Evolutionary conservation across 2,888 invertebrate species (phyloP), one percentile per base, ranked within the genome.

Genomic region (Clostera curtula): DNA sequence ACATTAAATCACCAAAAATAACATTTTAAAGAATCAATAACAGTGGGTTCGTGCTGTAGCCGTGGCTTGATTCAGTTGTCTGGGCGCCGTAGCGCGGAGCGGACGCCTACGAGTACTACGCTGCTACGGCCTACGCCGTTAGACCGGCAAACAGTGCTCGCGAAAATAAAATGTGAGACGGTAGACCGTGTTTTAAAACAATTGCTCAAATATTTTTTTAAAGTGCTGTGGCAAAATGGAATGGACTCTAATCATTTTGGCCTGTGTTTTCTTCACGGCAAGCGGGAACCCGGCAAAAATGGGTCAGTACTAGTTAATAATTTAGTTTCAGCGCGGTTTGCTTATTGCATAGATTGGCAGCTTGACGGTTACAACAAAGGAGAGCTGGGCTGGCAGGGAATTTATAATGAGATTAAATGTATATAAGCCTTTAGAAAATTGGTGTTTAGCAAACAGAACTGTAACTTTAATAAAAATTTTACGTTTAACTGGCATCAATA

Each of bases 1-100:
- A 54, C 64, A 60, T 71, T 63, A 76, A 77, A 76, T 75, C 57
- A 57, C 74, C 73, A 73, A 80, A 80, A 82, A 82, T 79, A 77
- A 74, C 75, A 76, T 72, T 82, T 72, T 74, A 77, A 76, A 77
- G 77, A 83, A 82, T 82, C 82, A 79, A 82, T 82, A 82, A 71
- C 59, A 72, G 46, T 47, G 53, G 56, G 60, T 50, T 54, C 43
- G 42, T 61, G 58, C 57, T 63, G 59, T 62, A 61, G 58, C 57
- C 54, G 57, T 35, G 42, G 52, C 56, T 54, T 45, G 57, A 60
- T 64, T 69, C 72, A 82, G 82, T 82, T 54, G 67, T 65, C 74
- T 68, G 69, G 72, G 71, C 60, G 56, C 60, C 66, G 61, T 58
- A 54, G 69, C 44, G 51, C 59, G 48, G 65, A 31, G 29, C 64